Percentiles rank a stretch among this genome's conserved stretches.
phyloP scores from a whole-genome alignment of 2,888 invertebrate species.

The Leptopilina syphax region DNA sequence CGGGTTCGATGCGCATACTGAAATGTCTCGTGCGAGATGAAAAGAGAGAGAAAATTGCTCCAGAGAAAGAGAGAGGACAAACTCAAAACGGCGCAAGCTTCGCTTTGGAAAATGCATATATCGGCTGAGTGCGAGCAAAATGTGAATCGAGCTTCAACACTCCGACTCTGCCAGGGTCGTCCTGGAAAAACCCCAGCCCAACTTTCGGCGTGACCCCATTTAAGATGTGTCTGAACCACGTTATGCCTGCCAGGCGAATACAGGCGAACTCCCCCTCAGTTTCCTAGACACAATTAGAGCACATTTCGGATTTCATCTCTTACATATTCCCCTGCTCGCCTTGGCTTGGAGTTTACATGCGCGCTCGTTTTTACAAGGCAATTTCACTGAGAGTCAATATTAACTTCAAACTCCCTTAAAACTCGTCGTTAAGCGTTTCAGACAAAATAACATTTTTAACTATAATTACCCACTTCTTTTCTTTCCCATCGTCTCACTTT shows the following conservation, averaged over 20 bases:
- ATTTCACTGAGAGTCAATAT: too few relatives aligned
- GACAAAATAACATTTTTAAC: too few relatives aligned
- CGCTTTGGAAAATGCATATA: slow-evolving; percentile 54
- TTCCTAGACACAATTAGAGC: background rate
- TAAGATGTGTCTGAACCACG: slow-evolving; percentile 16
- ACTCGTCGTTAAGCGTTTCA: too few relatives aligned
- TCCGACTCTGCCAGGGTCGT: slow-evolving; percentile 40
- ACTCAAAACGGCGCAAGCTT: slow-evolving; percentile 70
- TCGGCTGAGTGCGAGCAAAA: slow-evolving; percentile 44
- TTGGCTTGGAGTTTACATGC: too few relatives aligned
- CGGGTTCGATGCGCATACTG: slow-evolving; percentile 78
- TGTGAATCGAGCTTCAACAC: slow-evolving; percentile 34
- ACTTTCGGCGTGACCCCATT: slow-evolving; percentile 52
- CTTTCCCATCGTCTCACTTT: too few relatives aligned
- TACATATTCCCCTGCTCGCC: too few relatives aligned
- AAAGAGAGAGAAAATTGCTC: slow-evolving; percentile 16
- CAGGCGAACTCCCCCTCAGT: background rate
- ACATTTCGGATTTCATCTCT: background rate
- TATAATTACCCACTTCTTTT: too few relatives aligned
- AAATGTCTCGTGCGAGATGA: slow-evolving; percentile 46
- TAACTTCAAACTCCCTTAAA: too few relatives aligned
- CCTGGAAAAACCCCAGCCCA: slow-evolving; percentile 47
- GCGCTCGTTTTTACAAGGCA: too few relatives aligned
- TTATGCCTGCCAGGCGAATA: background rate
- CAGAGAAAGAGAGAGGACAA: background rate